A percentile compares a stretch with the other conserved stretches of the same genome.
Evolutionary conservation across 2,888 invertebrate species (phyloP).

Genomic region (Sipha maydis): DNA sequence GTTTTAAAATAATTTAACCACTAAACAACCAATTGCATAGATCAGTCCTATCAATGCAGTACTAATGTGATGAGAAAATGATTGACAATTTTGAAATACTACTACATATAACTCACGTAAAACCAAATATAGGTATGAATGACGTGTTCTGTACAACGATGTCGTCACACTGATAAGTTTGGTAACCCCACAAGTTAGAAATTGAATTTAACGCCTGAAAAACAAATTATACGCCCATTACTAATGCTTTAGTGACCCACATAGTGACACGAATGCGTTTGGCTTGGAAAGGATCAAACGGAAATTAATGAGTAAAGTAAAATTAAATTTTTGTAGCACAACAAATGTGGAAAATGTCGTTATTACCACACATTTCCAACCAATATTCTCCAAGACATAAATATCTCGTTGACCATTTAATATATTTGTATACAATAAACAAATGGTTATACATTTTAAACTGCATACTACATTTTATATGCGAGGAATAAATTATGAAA

Average conservation of each 20-base stretch:
- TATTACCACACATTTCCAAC: conserved; percentile 8
- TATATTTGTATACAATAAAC: no score
- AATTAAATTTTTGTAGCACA: conserved; percentile 23
- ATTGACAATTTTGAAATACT: neutral
- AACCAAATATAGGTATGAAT: neutral
- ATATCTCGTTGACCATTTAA: no score
- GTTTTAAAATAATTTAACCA: neutral
- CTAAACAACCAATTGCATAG: neutral
- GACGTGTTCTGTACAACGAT: conserved; percentile 2
- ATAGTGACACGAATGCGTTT: conserved; percentile 12
- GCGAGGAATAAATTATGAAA: no score
- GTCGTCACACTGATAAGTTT: conserved; percentile 5
- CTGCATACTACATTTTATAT: no score
- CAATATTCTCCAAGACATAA: neutral
- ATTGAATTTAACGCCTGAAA: conserved; percentile 54
- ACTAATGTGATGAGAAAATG: neutral
- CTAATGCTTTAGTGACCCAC: neutral
- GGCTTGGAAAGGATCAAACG: conserved; percentile 38
- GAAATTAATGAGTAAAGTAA: conserved; percentile 45
- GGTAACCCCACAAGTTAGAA: conserved; percentile 27
- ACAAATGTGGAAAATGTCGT: conserved; percentile 1
- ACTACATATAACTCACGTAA: neutral
- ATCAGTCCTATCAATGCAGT: neutral
- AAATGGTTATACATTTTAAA: no score
- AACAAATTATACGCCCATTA: conserved; percentile 53